Evolutionary conservation across 1,140 invertebrate species (phyloP).

Genomic region (Solen grandis): DNA sequence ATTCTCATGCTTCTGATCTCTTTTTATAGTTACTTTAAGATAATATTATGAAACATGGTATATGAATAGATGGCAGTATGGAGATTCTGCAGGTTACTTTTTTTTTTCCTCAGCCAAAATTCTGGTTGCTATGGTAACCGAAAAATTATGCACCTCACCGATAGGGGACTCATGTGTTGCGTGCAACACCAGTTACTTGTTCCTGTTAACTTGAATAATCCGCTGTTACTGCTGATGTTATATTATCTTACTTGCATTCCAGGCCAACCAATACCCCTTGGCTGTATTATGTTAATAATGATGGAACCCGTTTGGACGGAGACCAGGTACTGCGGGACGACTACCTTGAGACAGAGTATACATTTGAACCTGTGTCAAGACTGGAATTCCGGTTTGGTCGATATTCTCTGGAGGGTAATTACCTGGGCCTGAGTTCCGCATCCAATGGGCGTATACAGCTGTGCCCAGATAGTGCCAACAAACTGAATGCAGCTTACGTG

Average conservation of each 20-base stretch:
- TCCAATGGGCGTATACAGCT: constrained; percentile 79
- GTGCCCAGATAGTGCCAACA: constrained; percentile 81
- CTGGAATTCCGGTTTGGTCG: constrained; percentile 68
- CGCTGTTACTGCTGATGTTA: no score
- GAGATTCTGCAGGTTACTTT: no score
- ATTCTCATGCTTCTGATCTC: no score
- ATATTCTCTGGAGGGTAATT: constrained; percentile 77
- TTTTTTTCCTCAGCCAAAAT: no score
- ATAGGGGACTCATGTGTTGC: no score
- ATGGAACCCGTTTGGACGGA: constrained; percentile 73
- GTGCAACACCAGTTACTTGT: no score
- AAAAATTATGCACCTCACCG: no score
- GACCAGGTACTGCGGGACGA: constrained; percentile 81
- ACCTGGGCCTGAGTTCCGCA: constrained; percentile 72
- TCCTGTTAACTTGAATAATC: no score
- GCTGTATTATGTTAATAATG: constrained; percentile 83
- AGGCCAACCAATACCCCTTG: constrained; percentile 80
- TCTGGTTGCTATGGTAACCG: no score
- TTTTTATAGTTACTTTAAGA: no score
- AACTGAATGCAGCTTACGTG: constrained; percentile 82
- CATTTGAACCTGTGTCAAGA: constrained; percentile 78
- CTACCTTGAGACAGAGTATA: constrained; percentile 82
- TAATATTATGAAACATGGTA: no score
- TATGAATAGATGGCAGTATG: no score
- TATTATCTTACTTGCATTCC: constrained; percentile 68